Evolutionary conservation across 1,140 invertebrate species (phyloP).

Genomic region (Latrodectus geometricus): DNA sequence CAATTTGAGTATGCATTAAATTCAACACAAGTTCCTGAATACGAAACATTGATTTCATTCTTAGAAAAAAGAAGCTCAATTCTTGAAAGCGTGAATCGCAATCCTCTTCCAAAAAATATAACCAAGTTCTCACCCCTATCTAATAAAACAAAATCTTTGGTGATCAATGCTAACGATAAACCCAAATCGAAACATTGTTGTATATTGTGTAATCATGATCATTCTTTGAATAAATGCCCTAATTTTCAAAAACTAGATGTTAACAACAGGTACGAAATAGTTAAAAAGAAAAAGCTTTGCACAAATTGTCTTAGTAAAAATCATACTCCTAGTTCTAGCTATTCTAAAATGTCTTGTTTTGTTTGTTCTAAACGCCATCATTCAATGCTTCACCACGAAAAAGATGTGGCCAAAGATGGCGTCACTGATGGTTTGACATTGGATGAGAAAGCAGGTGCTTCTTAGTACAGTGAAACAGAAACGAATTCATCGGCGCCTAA

Average conservation of each 20-base stretch:
- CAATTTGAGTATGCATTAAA: no score
- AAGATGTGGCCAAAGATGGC: background rate
- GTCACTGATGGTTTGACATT: background rate
- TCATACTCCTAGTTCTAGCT: background rate
- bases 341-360: background rate
- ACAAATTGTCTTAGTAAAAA: slow-evolving; percentile 1
- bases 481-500: background rate
- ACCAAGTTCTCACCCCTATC: no score
- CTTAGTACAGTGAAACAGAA: background rate
- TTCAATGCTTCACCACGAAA: background rate
- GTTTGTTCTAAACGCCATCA: background rate
- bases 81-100: no score
- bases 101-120: no score
- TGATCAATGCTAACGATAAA: background rate
- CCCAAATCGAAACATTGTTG: background rate
- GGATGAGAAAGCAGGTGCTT: background rate
- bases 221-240: slow-evolving; percentile 1
- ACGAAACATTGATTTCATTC: no score
- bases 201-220: background rate
- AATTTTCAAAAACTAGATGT: background rate
- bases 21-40: no score
- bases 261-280: background rate
- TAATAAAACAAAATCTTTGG: background rate
- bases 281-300: background rate
- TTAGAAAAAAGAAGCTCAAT: no score